phyloP scores from a whole-genome alignment of 2,888 invertebrate species.

The Taphrorychus bicolor region DNA sequence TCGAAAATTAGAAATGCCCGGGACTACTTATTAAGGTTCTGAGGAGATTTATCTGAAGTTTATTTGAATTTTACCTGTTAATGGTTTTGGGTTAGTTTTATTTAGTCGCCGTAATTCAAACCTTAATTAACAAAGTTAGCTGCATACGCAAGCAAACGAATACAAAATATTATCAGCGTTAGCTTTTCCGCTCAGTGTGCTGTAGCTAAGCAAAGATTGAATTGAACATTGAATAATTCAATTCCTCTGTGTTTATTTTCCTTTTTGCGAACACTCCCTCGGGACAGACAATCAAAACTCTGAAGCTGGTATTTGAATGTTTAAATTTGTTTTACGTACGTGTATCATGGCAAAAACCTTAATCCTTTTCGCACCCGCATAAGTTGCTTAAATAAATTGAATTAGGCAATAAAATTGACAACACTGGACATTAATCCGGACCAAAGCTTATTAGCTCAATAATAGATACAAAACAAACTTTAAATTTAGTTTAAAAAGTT shows the following conservation, averaged over 20 bases:
- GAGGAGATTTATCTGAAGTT: not conserved
- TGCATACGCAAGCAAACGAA: too few relatives aligned
- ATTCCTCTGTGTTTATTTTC: not conserved
- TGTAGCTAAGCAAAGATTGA: not conserved
- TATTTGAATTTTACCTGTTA: not conserved
- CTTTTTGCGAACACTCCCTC: not conserved
- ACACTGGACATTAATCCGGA: not conserved
- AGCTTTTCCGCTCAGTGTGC: not conserved
- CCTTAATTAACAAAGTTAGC: too few relatives aligned
- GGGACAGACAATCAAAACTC: not conserved
- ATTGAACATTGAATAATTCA: not conserved
- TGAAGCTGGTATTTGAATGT: not conserved
- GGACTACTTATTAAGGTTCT: not conserved
- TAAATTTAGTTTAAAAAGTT: not conserved
- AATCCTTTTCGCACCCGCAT: not conserved
- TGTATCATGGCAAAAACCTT: not conserved
- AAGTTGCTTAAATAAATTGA: not conserved
- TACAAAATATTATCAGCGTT: not conserved
- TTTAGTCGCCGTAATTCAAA: too few relatives aligned
- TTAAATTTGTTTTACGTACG: not conserved
- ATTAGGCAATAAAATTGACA: not conserved
- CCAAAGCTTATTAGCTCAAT: not conserved
- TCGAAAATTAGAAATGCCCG: not conserved
- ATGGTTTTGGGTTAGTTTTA: not conserved
- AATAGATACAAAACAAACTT: constrained; percentile 9